These are phyloP conservation scores for Sinohyriopsis cumingii DNA, from an alignment of 2,888 invertebrate genomes.

Conservation along the genomic window DNA sequence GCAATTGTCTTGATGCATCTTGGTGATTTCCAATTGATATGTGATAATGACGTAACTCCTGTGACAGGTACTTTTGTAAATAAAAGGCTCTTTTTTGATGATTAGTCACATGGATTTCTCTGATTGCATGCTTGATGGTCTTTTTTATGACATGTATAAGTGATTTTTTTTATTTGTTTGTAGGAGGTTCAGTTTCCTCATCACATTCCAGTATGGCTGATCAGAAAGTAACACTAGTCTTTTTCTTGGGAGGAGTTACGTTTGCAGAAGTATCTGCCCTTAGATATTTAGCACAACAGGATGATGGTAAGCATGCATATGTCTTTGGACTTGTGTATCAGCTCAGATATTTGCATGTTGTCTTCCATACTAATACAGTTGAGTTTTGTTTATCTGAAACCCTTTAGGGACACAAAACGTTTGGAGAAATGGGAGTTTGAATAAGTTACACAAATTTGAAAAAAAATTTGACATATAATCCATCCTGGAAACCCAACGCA, in stretches of 20 bases:
- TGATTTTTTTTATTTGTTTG: constrained; percentile 14
- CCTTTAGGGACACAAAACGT: too few species aligned
- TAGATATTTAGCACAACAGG: constrained; percentile 76
- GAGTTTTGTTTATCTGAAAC: too few species aligned
- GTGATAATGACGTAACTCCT: constrained; percentile 43
- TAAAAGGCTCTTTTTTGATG: too few species aligned
- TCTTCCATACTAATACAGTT: not conserved
- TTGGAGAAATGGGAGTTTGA: too few species aligned
- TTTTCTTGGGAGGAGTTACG: constrained; percentile 97
- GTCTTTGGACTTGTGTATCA: too few species aligned
- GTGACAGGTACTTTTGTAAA: not conserved
- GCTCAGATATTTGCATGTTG: not conserved
- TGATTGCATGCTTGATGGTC: too few species aligned
- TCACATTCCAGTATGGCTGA: constrained; percentile 69
- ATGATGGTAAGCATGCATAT: constrained; percentile 72
- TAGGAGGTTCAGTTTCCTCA: constrained; percentile 71
- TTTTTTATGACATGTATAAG: not conserved
- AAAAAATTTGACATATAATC: not conserved
- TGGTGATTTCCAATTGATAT: not conserved
- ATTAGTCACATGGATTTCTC: too few species aligned
- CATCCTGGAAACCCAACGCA: too few species aligned
- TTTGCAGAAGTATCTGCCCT: constrained; percentile 87
- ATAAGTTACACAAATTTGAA: too few species aligned
- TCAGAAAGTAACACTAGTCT: constrained; percentile 85
- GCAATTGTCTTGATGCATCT: too few species aligned